These are phyloP conservation scores for Setipinna tenuifilis DNA, from an alignment of 2,797 vertebrate species.

Conservation along the genomic window DNA sequence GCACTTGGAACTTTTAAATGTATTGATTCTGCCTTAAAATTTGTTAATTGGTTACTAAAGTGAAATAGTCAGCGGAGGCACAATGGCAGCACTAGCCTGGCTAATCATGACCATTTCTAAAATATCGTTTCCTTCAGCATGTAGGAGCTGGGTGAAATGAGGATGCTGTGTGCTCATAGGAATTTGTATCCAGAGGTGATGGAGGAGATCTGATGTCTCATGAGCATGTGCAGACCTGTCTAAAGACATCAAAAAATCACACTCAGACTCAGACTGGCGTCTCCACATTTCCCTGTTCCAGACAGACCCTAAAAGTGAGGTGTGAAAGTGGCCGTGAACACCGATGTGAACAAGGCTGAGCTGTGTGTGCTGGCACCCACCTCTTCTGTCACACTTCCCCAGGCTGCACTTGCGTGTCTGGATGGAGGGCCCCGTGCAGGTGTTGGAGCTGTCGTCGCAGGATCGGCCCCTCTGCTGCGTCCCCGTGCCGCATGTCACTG, in stretches of 20 bases:
- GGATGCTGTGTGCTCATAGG: background rate
- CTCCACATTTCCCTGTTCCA: background rate
- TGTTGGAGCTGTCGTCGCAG: conserved; percentile 86
- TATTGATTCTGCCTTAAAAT: too few relatives aligned
- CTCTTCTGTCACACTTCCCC: conserved; percentile 87
- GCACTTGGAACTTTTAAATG: too few relatives aligned
- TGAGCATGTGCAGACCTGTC: conserved; percentile 1
- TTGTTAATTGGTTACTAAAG: too few relatives aligned
- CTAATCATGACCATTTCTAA: background rate
- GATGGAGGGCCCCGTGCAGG: conserved; percentile 87
- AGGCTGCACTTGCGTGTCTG: conserved; percentile 90
- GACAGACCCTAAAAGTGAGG: background rate
- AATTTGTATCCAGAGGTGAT: background rate
- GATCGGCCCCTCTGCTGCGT: conserved; percentile 93
- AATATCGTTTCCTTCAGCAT: background rate
- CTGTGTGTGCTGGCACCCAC: conserved; percentile 65
- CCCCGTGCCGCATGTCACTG: conserved; percentile 88
- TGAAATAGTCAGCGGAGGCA: too few relatives aligned
- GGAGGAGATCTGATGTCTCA: background rate
- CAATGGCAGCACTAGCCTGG: too few relatives aligned
- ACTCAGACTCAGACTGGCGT: background rate
- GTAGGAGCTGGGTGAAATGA: background rate
- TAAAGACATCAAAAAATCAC: background rate
- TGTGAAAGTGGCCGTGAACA: background rate
- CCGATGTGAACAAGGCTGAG: too few relatives aligned